Percentiles rank a stretch among this genome's conserved stretches.
phyloP scores from a whole-genome alignment of 2,113 vertebrate species.

The Stegostoma tigrinum region DNA sequence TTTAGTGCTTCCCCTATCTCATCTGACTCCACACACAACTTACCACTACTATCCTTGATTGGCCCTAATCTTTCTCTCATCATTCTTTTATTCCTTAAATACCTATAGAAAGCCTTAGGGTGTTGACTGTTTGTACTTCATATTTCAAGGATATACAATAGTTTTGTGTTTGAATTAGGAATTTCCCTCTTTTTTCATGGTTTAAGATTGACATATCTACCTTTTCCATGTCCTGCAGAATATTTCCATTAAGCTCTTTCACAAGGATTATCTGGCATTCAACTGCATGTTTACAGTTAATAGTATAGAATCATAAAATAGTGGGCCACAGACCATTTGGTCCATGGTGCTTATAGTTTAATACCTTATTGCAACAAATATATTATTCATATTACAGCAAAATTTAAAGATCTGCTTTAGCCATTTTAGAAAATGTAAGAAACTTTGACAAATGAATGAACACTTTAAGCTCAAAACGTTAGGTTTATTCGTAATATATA shows the following conservation, averaged over 20 bases:
- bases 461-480: not conserved
- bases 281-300: not conserved
- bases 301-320: not conserved
- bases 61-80: too few relatives aligned
- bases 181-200: not conserved
- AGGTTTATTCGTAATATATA: not conserved
- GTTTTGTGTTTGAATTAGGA: not conserved
- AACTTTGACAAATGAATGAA: not conserved
- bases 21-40: too few relatives aligned
- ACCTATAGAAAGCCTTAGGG: too few relatives aligned
- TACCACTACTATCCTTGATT: too few relatives aligned
- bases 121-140: too few relatives aligned
- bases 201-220: not conserved
- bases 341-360: too few relatives aligned
- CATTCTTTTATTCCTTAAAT: too few relatives aligned
- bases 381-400: not conserved
- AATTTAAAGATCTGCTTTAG: not conserved
- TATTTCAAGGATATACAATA: too few relatives aligned
- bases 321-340: too few relatives aligned
- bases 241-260: not conserved
- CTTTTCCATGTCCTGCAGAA: not conserved
- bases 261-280: not conserved
- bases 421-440: not conserved
- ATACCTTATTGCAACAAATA: not conserved
- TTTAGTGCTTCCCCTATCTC: too few relatives aligned